Evolutionary conservation across 2,888 invertebrate species (phyloP).

Genomic region (Cephus nigrinus): DNA sequence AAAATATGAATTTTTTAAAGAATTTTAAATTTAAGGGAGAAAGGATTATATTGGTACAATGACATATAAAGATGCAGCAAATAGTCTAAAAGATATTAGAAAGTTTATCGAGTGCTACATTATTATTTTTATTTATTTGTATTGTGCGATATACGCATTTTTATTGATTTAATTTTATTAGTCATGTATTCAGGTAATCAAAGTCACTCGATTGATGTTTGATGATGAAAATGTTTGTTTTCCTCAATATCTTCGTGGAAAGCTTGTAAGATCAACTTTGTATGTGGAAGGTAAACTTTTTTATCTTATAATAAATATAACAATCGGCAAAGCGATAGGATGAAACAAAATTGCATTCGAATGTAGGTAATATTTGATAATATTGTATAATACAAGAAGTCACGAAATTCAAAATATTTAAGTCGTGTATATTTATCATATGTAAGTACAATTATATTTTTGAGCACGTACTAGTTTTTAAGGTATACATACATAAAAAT

Average conservation of each 20-base stretch:
- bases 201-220: too few species aligned
- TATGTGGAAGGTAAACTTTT: constrained; percentile 16
- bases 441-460: too few species aligned
- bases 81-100: too few species aligned
- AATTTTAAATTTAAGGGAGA: too few species aligned
- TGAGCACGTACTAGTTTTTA: too few species aligned
- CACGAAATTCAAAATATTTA: not conserved
- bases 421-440: too few species aligned
- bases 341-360: constrained; percentile 23
- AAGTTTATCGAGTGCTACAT: too few species aligned
- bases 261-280: constrained; percentile 18
- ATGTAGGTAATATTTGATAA: constrained; percentile 15
- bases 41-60: too few species aligned
- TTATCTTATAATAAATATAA: constrained; percentile 19
- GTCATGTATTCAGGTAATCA: not conserved
- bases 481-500: too few species aligned
- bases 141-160: not conserved
- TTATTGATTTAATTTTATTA: too few species aligned
- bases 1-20: too few species aligned
- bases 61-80: too few species aligned
- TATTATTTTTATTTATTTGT: not conserved
- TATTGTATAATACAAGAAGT: not conserved
- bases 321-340: constrained; percentile 24
- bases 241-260: constrained; percentile 14
- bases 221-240: not conserved